Evolutionary conservation across 1,140 invertebrate genomes (phyloP), one percentile per base, ranked within the genome.

Genomic region (Anoplophora glabripennis): DNA sequence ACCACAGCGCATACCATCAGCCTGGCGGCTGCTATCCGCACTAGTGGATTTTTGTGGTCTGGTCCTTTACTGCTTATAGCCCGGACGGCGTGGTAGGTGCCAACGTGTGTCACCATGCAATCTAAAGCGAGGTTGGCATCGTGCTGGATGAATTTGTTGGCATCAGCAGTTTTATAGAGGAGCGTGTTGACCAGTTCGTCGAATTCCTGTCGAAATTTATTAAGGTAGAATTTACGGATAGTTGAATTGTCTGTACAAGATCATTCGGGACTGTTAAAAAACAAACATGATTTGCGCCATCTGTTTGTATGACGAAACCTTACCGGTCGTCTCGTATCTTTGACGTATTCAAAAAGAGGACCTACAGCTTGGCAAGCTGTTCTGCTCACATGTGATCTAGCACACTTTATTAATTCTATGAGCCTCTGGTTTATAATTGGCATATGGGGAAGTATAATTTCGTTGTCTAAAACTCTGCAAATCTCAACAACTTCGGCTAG

Each of bases 141-240:
- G 54, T 84, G 79, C 44, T 83, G 73, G 45, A 88, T 84, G 68
- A 87, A 87, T 61, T 80, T 81, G 71, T 84, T 86, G 18, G 81
- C 82, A 65, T 87, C 86, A 3, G 82, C 81, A 41, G 80, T 80
- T 69, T 84, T 84, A 55, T 75, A 76, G 17, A 88, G 69, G 14
- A 88, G 71, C 33, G 79, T 74, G 59, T 79, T 78, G 0, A 80
- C 78, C 45, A 84, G 80, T 51, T 81, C 80, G 59, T 88, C 85
- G 51, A 85, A 76, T 72, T 87, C 85, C 83, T 85, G 59, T 18
- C 69, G 57, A 44, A 44, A 28, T 28, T 28, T 28, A 28, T 28
- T 28, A 28, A 28, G 21, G 21, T 28, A 28, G 21, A 28, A 28
- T 28, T 28, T 28, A 28, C 5, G 3, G 21, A 28, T 28, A 3